Base-by-base conservation (phyloP, 2,888 invertebrate genomes). In the Rhodophaea formosa region DNA sequence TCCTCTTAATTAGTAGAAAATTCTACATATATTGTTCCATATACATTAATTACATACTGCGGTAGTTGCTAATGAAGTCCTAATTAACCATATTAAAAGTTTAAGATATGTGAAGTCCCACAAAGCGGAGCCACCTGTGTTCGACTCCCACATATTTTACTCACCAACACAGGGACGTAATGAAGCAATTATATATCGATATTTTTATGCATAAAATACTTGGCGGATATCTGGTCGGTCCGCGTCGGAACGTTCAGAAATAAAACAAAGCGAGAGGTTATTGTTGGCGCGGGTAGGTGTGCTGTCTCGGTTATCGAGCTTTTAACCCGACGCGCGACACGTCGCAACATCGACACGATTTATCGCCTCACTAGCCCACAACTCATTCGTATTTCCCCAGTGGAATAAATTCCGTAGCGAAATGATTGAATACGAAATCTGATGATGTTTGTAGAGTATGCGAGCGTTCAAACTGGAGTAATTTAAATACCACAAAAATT, bases 161-260 rank as follows among this genome's bases (percentile, higher is more conserved):
- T 86, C 88, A 87, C 86, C 84, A 89, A 88, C 87, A 86, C 84
- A 89, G 83, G 83, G 89, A 88, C 89, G 91, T 91, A 91, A 91
- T 91, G 91, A 91, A 91, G 91, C 91, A 91, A 91, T 91, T 91
- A 91, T 91, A 91, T 88, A 91, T 90, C 91, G 90, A 90, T 91
- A 91, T 90, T 90, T 91, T 90, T 90, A 88, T 90, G 90, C 91
- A 90, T 90, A 90, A 90, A 89, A 91, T 88, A 84, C 88, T 88
- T 84, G 83, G 88, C 80, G 86, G 86, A 84, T 88, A 87, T 88
- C 87, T 85, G 83, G 84, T 76, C 81, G 79, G 79, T 70, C 77
- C 74, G 77, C 76, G 75, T 73, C 67, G 77, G 79, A 78, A 75
- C 80, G 79, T 70, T 77, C 75, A 77, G 76, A 90, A 91, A 89